Base-by-base conservation (phyloP, 2,797 vertebrate species). In the Hyperoplus immaculatus region DNA sequence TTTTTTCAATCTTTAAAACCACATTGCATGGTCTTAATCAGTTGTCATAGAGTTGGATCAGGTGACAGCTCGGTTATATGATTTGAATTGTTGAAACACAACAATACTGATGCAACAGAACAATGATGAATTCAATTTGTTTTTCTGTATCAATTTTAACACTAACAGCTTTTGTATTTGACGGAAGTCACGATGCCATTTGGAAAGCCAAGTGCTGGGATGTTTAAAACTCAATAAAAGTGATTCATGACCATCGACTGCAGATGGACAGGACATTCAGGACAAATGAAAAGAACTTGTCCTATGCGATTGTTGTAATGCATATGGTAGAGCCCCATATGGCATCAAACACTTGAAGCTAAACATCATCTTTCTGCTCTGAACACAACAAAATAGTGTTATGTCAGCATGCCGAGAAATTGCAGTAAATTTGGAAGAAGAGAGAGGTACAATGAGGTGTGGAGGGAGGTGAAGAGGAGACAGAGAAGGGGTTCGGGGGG, bases 341-440 rank as follows among this genome's bases (percentile, higher is more conserved):
- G 59, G 68, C 54, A 29, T 49, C 45, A 65, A 55, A 69, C 18
- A 61, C n/a, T 45, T 41, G 79, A 53, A 62, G 61, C 63, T 53
- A 51, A 39, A 46, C 54, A 36, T 73, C 75, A 77, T 51, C 77
- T 80, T 8, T 43, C 80, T 72, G 71, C 73, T 78, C 64, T 2
- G 39, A 88, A 78, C 75, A 74, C 13, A 45, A 73, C 72, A 67
- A 92, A 90, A 86, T 85, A 85, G 71, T 88, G 90, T 90, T 87
- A 88, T 91, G 89, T 92, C 90, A 92, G 92, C 81, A 53, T 16
- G 8, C 57, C 15, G 84, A 69, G 80, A 87, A 90, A 80, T 54
- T 63, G 84, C 77, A 82, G 78, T 72, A 90, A 83, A 88, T 76
- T 75, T 77, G 80, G 78, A 85, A 82, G 72, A 72, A 77, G 82